phyloP scores from a whole-genome alignment of 2,888 invertebrate species.

The Nasonovia ribisnigri region DNA sequence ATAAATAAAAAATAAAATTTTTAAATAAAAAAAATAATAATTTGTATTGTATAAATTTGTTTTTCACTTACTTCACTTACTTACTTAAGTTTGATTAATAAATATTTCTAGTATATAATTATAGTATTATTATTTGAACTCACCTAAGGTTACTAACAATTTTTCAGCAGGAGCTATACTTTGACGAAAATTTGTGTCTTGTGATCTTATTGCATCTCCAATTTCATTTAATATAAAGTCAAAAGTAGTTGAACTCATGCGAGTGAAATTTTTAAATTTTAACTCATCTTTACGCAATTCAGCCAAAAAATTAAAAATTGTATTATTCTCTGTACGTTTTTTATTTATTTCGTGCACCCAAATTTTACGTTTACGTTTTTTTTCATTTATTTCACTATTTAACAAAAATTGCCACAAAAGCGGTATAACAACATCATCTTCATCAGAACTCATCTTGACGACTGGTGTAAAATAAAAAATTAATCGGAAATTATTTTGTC shows the following conservation, averaged over 20 bases:
- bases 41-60: conserved; percentile 26
- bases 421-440: conserved; percentile 18
- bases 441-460: conserved; percentile 24
- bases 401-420: conserved; percentile 26
- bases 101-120: conserved; percentile 51
- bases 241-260: conserved; percentile 22
- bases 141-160: conserved; percentile 26
- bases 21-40: conserved; percentile 23
- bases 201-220: conserved; percentile 1
- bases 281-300: conserved; percentile 15
- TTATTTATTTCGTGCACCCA: conserved; percentile 1
- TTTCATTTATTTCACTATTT: conserved; percentile 16
- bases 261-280: conserved; percentile 28
- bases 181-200: conserved; percentile 32
- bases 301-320: conserved; percentile 17
- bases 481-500: neutral
- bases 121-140: conserved; percentile 47
- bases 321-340: conserved; percentile 28
- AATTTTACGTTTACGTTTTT: conserved; percentile 26
- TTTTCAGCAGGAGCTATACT: conserved; percentile 34
- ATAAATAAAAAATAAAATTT: conserved; percentile 24
- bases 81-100: conserved; percentile 45
- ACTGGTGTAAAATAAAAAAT: conserved; percentile 20
- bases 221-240: conserved; percentile 34
- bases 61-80: conserved; percentile 2